A percentile compares a stretch with the other conserved stretches of the same genome.
Conservation (phyloP, 2,888 invertebrate genomes). For the Chirona hameri region DNA sequence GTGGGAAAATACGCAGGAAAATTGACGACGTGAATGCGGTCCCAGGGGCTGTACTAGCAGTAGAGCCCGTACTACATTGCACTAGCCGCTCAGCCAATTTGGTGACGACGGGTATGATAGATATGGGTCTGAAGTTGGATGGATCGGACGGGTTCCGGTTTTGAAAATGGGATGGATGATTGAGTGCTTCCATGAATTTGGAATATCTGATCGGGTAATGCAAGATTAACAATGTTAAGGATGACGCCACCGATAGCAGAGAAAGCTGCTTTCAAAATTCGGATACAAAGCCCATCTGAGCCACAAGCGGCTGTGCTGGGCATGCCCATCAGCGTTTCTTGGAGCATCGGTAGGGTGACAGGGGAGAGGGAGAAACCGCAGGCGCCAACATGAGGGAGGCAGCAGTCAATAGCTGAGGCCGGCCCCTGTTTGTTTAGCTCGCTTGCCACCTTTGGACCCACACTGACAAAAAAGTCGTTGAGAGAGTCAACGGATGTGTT, state of each 20-base stretch:
- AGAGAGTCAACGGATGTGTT: too few species aligned
- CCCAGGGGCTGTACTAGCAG: too few species aligned
- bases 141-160: neutral
- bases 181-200: neutral
- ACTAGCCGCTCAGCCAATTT: neutral
- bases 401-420: too few species aligned
- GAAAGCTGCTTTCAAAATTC: neutral
- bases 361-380: too few species aligned
- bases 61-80: too few species aligned
- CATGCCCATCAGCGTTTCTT: neutral
- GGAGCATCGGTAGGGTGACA: too few species aligned
- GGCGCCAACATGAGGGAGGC: too few species aligned
- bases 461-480: too few species aligned
- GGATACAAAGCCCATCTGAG: neutral
- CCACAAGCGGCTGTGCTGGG: neutral
- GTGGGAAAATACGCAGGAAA: too few species aligned
- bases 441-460: too few species aligned
- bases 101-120: neutral
- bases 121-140: neutral
- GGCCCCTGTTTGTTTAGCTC: too few species aligned
- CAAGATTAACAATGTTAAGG: neutral
- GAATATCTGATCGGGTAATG: neutral
- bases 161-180: neutral
- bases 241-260: neutral
- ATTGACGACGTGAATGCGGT: too few species aligned